Evolutionary conservation across 1,140 invertebrate species (phyloP).

Genomic region (Heterodera schachtii): DNA sequence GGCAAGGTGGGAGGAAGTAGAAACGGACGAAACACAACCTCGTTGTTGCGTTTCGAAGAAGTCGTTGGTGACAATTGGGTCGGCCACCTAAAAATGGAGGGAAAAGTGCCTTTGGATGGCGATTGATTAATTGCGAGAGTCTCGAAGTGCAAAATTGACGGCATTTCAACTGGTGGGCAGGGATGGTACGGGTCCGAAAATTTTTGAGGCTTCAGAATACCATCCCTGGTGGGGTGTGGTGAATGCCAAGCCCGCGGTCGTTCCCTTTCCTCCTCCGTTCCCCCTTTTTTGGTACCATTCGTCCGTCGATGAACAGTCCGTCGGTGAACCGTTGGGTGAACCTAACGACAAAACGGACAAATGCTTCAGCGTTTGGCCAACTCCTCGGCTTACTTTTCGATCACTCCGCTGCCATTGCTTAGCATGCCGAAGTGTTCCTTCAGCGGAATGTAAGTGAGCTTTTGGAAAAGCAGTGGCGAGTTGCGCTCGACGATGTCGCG

Average conservation of each 20-base stretch:
- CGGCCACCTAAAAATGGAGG: slow-evolving; percentile 24
- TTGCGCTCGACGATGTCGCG: slow-evolving; percentile 62
- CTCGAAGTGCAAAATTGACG: too few species aligned
- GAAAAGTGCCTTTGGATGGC: too few species aligned
- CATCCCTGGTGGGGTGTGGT: too few species aligned
- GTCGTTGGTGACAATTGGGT: slow-evolving; percentile 60
- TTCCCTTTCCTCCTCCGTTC: too few species aligned
- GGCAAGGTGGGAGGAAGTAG: not conserved
- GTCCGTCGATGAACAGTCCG: slow-evolving; percentile 62
- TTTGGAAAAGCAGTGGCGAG: slow-evolving; percentile 56
- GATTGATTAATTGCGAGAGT: too few species aligned
- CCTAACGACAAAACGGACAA: slow-evolving; percentile 21
- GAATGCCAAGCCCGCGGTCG: too few species aligned
- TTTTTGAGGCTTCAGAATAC: too few species aligned
- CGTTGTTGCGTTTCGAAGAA: slow-evolving; percentile 65
- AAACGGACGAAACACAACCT: slow-evolving; percentile 21
- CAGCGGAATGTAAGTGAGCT: slow-evolving; percentile 47
- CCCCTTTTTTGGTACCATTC: slow-evolving; percentile 32
- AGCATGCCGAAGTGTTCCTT: slow-evolving; percentile 56
- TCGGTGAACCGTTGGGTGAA: slow-evolving; percentile 58
- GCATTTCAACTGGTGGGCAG: too few species aligned
- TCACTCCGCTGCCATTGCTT: slow-evolving; percentile 48
- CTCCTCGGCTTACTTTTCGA: slow-evolving; percentile 50
- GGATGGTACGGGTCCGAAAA: too few species aligned
- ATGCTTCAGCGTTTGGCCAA: slow-evolving; percentile 2